Evolutionary conservation across 2,797 vertebrate genomes (phyloP), one percentile per base, ranked within the genome.

Genomic region (Sparus aurata): DNA sequence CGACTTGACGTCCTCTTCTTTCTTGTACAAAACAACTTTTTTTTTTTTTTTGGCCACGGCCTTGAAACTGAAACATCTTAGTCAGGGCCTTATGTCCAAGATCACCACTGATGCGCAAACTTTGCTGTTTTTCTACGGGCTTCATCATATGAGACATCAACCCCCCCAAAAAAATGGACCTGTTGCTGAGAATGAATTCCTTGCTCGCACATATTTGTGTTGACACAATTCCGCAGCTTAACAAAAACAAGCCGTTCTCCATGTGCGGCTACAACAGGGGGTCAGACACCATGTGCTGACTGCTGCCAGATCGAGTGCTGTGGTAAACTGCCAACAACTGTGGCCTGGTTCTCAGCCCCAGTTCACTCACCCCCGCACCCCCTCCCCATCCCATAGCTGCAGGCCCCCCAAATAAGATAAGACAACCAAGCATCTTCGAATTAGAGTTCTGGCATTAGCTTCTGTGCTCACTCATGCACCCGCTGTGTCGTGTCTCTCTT

Each of bases 401-500:
- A 73, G 22, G 62, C 58, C 75, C 60, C 30, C 30, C 57, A 60
- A 71, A 85, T 54, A 49, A 75, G 73, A 87, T 58, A 77, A 79
- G 70, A 86, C 69, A 79, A 72, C 38, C 20, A 73, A 77, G 53
- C 22, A 34, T 78, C 75, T 84, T 87, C 73, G 86, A 72, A 86
- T 84, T 63, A 80, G 50, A 84, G 49, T 4, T 1, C 54, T 52
- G 73, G 67, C 71, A 70, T 80, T 65, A 74, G 74, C 72, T 67
- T 77, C 63, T 71, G 73, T 45, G 75, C 70, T 80, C 57, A 66
- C 55, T 80, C 64, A 52, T 57, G 57, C 79, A 74, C 83, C 68
- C 47, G 50, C 77, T 77, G 57, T 55, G 30, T 62, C 41, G 41
- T 54, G 68, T 69, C 55, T 72, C 18, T 38, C 34, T 38, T 27